A percentile compares a stretch with the other conserved stretches of the same genome.
These are phyloP conservation scores for Andrena minutula DNA, from an alignment of 2,888 invertebrate species.

Conservation along the genomic window DNA sequence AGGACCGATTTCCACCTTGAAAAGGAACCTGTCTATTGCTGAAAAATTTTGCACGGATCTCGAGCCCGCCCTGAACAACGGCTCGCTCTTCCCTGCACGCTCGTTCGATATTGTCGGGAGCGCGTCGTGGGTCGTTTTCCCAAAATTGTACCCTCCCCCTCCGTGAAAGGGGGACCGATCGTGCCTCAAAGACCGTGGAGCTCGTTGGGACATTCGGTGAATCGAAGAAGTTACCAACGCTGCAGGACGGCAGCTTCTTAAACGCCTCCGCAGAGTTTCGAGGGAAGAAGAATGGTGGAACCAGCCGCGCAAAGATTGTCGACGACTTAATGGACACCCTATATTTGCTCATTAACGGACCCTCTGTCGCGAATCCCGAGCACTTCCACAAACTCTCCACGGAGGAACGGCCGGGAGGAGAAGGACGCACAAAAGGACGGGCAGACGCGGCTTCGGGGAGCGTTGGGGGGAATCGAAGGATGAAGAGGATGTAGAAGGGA, in stretches of 20 bases:
- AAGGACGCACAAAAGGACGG: constrained; percentile 59
- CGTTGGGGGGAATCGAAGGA: constrained; percentile 50
- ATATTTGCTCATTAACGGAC: constrained; percentile 80
- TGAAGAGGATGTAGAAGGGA: constrained; percentile 61
- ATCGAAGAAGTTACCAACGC: background rate
- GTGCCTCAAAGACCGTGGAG: background rate
- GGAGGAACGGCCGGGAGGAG: constrained; percentile 62
- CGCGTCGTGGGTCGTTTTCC: background rate
- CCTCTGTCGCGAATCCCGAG: constrained; percentile 76
- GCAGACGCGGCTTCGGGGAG: constrained; percentile 54
- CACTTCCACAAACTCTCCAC: constrained; percentile 71
- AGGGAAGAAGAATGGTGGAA: constrained; percentile 21
- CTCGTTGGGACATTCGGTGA: background rate
- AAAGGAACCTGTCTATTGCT: constrained; percentile 39
- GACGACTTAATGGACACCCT: constrained; percentile 76
- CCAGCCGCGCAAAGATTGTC: constrained; percentile 55
- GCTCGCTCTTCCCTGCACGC: background rate
- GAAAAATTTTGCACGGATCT: constrained; percentile 59
- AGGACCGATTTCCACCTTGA: constrained; percentile 50
- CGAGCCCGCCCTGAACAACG: constrained; percentile 22
- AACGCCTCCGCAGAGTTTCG: background rate
- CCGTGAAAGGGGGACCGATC: background rate
- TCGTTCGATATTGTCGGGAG: background rate
- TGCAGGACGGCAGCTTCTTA: background rate
- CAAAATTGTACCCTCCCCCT: constrained; percentile 2